These are phyloP conservation scores for Zaprionus capensis DNA, from an alignment of 1,140 invertebrate species.

Conservation along the genomic window DNA sequence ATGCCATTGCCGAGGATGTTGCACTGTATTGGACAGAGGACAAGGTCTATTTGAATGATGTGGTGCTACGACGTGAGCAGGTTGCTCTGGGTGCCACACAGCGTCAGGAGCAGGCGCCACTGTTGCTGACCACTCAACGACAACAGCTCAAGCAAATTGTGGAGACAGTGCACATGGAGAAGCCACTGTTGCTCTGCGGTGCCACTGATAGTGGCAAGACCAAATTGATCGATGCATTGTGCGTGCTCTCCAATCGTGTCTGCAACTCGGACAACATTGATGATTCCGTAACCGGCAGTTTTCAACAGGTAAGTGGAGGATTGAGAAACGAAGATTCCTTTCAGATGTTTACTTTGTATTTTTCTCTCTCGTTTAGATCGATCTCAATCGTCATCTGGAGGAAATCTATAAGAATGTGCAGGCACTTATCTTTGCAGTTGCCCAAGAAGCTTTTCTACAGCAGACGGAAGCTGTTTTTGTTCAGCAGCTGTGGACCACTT, in stretches of 20 bases:
- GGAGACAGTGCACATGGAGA: constrained; percentile 79
- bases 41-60: constrained; percentile 77
- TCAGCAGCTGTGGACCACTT: constrained; percentile 55
- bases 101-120: constrained; percentile 53
- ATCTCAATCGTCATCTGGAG: constrained; percentile 90
- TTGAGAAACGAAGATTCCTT: not conserved
- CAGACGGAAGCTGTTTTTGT: constrained; percentile 40
- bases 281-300: constrained; percentile 83
- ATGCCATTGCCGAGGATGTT: constrained; percentile 74
- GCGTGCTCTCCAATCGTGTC: constrained; percentile 68
- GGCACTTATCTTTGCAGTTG: constrained; percentile 71
- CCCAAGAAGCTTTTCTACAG: constrained; percentile 76
- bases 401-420: constrained; percentile 85
- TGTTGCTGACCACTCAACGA: constrained; percentile 68
- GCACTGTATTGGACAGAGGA: constrained; percentile 78
- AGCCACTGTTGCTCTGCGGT: constrained; percentile 77
- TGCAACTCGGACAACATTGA: constrained; percentile 82
- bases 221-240: constrained; percentile 77
- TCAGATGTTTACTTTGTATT: not conserved
- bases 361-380: constrained; percentile 85
- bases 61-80: constrained; percentile 61
- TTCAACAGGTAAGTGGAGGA: constrained; percentile 67
- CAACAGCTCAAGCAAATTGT: constrained; percentile 77
- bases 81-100: constrained; percentile 21
- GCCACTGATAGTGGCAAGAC: constrained; percentile 81